phyloP scores from a whole-genome alignment of 1,140 invertebrate species.

The Calephelis virginiensis region DNA sequence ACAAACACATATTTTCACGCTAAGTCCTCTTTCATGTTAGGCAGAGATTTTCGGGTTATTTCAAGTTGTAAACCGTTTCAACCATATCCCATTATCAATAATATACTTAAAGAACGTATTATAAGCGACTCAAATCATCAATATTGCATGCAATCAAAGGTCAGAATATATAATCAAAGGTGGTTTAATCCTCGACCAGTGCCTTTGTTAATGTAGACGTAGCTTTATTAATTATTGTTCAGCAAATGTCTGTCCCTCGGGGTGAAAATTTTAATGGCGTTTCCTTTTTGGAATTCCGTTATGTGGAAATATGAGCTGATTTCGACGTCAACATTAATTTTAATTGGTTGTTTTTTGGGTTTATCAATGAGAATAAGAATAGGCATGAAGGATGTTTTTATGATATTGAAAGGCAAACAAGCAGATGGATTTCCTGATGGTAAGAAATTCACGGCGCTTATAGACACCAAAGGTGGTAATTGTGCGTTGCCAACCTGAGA shows the following conservation, averaged over 20 bases:
- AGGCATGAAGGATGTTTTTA: too few species aligned
- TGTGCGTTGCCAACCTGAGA: too few species aligned
- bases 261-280: slow-evolving; percentile 39
- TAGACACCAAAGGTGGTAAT: too few species aligned
- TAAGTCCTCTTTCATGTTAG: too few species aligned
- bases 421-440: too few species aligned
- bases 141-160: slow-evolving; percentile 1
- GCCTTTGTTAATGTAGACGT: slow-evolving; percentile 14
- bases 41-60: too few species aligned
- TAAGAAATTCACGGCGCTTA: too few species aligned
- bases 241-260: slow-evolving; percentile 29
- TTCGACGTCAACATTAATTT: not conserved
- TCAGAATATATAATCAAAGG: slow-evolving; percentile 13
- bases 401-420: too few species aligned
- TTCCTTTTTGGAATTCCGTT: slow-evolving; percentile 35
- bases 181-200: slow-evolving; percentile 9
- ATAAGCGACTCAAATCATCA: not conserved
- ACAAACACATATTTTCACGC: too few species aligned
- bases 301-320: slow-evolving; percentile 26
- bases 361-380: not conserved
- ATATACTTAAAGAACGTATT: not conserved
- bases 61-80: too few species aligned
- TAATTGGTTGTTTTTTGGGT: not conserved
- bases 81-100: not conserved
- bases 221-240: slow-evolving; percentile 32